Conservation (phyloP, 2,888 invertebrate genomes). For the Trissoscelio sp. region DNA sequence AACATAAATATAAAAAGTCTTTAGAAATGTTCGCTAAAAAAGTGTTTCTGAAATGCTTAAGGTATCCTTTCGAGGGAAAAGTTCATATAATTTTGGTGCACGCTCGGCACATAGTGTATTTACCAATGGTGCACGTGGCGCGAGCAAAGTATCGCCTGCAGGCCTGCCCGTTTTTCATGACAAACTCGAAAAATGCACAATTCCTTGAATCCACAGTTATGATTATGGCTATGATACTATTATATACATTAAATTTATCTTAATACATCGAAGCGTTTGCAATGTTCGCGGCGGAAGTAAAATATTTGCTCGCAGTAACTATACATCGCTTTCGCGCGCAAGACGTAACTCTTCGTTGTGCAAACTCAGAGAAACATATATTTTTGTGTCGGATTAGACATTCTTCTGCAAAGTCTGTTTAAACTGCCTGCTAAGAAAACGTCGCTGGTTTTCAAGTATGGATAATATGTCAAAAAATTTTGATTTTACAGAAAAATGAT, state of each 20-base stretch:
- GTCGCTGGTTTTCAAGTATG: constrained; percentile 53
- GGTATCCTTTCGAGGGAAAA: background rate
- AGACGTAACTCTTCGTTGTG: constrained; percentile 63
- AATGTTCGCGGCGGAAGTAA: constrained; percentile 72
- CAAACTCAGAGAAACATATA: constrained; percentile 73
- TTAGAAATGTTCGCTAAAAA: background rate
- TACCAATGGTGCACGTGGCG: background rate
- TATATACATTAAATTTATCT: constrained; percentile 66
- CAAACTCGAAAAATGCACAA: constrained; percentile 36
- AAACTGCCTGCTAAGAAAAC: constrained; percentile 71
- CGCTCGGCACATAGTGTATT: background rate
- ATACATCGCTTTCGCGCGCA: constrained; percentile 54
- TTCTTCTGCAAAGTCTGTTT: constrained; percentile 74
- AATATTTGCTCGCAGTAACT: constrained; percentile 73
- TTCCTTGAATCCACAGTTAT: constrained; percentile 4
- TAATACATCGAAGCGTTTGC: constrained; percentile 68
- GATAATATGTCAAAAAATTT: no score
- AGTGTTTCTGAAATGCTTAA: constrained; percentile 4
- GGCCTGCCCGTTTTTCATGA: background rate
- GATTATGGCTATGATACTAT: constrained; percentile 11
- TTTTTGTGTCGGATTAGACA: constrained; percentile 74
- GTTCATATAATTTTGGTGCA: background rate
- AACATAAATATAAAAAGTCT: background rate
- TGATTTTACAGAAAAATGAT: no score
- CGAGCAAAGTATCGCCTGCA: background rate